Percentiles rank a stretch among this genome's conserved stretches.
phyloP scores from a whole-genome alignment of 2,888 invertebrate genomes.

The Chydorus sphaericus region DNA sequence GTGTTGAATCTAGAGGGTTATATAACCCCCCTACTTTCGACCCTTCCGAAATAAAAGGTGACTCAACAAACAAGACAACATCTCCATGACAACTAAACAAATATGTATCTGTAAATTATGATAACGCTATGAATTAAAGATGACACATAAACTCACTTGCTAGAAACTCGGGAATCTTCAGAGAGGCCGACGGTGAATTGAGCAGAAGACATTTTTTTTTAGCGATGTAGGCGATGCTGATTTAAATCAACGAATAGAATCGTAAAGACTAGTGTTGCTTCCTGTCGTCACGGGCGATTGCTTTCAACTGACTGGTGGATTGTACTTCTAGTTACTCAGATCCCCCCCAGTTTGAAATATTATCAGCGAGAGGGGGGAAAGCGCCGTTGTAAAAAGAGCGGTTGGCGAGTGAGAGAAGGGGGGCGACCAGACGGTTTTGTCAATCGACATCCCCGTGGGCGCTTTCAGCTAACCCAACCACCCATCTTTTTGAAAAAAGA shows the following conservation, averaged over 20 bases:
- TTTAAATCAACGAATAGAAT: not conserved
- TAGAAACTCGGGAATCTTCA: conserved; percentile 44
- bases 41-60: not conserved
- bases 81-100: not conserved
- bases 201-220: conserved; percentile 42
- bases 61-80: not conserved
- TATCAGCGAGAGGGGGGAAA: not conserved
- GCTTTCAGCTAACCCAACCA: not conserved
- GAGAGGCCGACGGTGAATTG: conserved; percentile 42
- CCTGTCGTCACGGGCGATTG: not conserved
- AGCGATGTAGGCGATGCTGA: not conserved
- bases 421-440: not conserved
- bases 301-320: conserved; percentile 4
- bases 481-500: not conserved
- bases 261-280: not conserved
- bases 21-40: too few species aligned
- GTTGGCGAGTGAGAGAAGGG: not conserved
- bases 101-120: not conserved
- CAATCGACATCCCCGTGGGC: not conserved
- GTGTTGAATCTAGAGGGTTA: too few species aligned
- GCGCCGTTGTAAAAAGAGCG: not conserved
- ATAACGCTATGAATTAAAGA: not conserved
- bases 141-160: conserved; percentile 38
- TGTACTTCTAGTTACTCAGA: too few species aligned
- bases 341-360: too few species aligned